Conservation (phyloP, 2,113 vertebrate genomes). For the Choloepus hoffmanni region DNA sequence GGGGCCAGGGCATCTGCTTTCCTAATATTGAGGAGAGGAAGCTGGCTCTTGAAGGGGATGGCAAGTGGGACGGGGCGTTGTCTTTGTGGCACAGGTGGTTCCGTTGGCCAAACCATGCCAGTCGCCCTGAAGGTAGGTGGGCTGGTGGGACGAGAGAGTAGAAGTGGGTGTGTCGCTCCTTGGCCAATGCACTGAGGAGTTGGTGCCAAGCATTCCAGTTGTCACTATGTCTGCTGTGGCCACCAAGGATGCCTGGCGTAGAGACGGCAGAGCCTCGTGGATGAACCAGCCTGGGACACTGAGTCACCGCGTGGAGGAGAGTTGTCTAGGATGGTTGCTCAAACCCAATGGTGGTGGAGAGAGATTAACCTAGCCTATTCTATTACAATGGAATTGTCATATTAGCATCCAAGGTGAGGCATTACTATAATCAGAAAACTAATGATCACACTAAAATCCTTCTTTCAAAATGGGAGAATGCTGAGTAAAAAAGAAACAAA, state of each 20-base stretch:
- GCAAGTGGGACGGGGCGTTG: too few relatives aligned
- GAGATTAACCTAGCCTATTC: too few relatives aligned
- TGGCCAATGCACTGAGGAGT: neutral
- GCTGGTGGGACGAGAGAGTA: too few relatives aligned
- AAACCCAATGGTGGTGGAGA: too few relatives aligned
- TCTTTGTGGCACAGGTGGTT: neutral
- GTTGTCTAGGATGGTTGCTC: neutral
- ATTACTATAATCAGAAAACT: neutral
- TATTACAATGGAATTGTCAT: accelerated
- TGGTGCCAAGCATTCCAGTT: neutral
- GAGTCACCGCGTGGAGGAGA: accelerated
- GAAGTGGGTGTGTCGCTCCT: neutral
- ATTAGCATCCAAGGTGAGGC: neutral
- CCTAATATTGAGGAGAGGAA: too few relatives aligned
- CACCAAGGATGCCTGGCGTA: accelerated
- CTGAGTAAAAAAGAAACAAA: neutral
- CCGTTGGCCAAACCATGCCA: neutral
- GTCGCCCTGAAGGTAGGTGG: too few relatives aligned
- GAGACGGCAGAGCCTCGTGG: too few relatives aligned
- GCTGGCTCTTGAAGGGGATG: neutral
- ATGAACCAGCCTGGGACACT: accelerated
- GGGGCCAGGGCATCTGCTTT: too few relatives aligned
- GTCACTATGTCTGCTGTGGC: accelerated
- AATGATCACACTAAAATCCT: too few relatives aligned
- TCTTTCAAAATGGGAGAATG: neutral